phyloP scores from a whole-genome alignment of 2,888 invertebrate species.

The Mystacides longicornis region DNA sequence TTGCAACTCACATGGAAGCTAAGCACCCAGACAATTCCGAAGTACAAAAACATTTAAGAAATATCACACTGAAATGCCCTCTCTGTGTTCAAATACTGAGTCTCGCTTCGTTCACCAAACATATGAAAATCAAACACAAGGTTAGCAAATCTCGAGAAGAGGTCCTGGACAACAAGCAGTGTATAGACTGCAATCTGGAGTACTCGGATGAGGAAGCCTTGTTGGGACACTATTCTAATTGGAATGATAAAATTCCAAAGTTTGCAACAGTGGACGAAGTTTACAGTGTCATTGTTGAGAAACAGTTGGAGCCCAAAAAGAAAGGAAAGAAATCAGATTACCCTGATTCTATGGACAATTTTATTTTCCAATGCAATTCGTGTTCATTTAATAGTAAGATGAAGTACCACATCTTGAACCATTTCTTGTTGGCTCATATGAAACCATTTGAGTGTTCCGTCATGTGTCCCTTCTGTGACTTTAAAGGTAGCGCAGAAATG shows the following conservation, averaged over 20 bases:
- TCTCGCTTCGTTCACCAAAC: background rate
- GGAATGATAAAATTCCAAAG: background rate
- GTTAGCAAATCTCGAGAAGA: background rate
- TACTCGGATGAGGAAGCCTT: background rate
- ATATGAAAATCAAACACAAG: background rate
- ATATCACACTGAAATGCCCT: background rate
- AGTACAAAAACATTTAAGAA: background rate
- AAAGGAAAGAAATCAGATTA: background rate
- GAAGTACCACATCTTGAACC: background rate
- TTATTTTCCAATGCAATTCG: background rate
- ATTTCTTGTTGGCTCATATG: background rate
- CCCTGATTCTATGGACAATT: background rate
- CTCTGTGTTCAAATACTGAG: background rate
- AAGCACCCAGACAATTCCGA: background rate
- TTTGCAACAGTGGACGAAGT: background rate
- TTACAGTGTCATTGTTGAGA: background rate
- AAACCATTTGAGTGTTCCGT: conserved; percentile 3
- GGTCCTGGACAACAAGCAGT: background rate
- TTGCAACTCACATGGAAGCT: background rate
- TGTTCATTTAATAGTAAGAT: background rate
- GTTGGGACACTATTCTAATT: background rate
- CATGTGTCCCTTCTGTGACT: conserved; percentile 4
- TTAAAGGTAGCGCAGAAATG: background rate
- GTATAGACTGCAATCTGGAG: background rate
- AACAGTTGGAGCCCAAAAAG: background rate